Conservation (phyloP, 23 tunicate species). For the Ciona savignyi region DNA sequence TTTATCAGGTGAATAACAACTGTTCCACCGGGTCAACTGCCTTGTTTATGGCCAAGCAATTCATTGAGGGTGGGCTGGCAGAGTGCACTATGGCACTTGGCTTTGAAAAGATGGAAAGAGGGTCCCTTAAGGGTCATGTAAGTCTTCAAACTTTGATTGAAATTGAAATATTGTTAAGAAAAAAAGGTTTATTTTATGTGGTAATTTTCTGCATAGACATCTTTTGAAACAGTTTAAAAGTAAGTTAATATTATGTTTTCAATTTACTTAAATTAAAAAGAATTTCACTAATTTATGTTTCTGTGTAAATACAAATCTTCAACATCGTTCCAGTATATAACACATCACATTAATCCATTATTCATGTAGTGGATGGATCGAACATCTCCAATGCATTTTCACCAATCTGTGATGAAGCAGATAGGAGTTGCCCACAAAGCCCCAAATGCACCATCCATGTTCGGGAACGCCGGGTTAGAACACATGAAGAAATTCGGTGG, state of each 20-base stretch:
- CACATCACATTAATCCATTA: too few relatives aligned
- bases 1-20: slow-evolving; percentile 87
- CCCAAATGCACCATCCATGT: slow-evolving; percentile 83
- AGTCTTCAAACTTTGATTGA: too few relatives aligned
- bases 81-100: slow-evolving; percentile 95
- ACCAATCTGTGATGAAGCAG: slow-evolving; percentile 51
- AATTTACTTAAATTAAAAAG: too few relatives aligned
- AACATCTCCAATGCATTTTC: slow-evolving; percentile 57
- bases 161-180: too few relatives aligned
- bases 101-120: slow-evolving; percentile 96
- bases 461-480: slow-evolving; percentile 95
- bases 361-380: slow-evolving; percentile 93
- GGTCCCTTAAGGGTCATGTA: slow-evolving; percentile 56
- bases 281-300: too few relatives aligned
- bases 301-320: too few relatives aligned
- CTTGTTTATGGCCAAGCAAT: slow-evolving; percentile 83
- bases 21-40: slow-evolving; percentile 97
- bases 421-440: slow-evolving; percentile 58
- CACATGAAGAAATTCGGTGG: slow-evolving; percentile 98
- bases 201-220: too few relatives aligned
- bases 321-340: too few relatives aligned
- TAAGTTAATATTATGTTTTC: too few relatives aligned
- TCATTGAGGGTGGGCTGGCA: slow-evolving; percentile 91
- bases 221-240: too few relatives aligned
- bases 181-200: too few relatives aligned